Evolutionary conservation across 2,888 invertebrate species (phyloP), one percentile per base, ranked within the genome.

Genomic region (Uloborus plumipes): DNA sequence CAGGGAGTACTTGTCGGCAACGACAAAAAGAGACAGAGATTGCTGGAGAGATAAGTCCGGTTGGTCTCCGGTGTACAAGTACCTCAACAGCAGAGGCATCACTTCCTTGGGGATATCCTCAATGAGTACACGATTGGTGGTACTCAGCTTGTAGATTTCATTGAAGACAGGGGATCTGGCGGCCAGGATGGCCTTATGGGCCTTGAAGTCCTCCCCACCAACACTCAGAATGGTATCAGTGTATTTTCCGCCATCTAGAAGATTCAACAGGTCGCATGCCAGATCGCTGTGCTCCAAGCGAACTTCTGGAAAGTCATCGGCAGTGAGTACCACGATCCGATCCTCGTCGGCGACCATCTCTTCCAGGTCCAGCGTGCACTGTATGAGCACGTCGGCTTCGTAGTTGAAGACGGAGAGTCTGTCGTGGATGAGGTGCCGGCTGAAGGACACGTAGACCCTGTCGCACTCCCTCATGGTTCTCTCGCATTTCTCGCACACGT

Each of bases 121-220:
- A 50, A 80, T 64, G 18, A 49, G 31, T 2, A 80, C 18, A 2
- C 39, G 18, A 16, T 74, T 58, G 0, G 64, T 2, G 2, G 74
- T 70, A 6, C 73, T 74, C n/a, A 74, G 80, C 31, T 80, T 74
- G 31, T 74, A 80, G 73, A 80, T 80, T 1, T 64, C 74, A 20
- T 62, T 62, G 55, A 80, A 80, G 6, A 70, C 69, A 16, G 74
- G 62, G 0, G 80, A 80, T n/a, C 80, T 53, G 18, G 80, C 80
- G 6, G 58, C 47, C 11, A 80, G 65, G 31, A 80, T 74, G 18
- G 80, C 61, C 26, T 70, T 31, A n/a, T 80, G 80, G 0, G 67
- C 80, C 16, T 55, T 53, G 49, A 80, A 74, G n/a, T 80, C 64
- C 4, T 50, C n/a, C 1, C 18, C 80, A 13, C 16, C 50, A 2